phyloP scores from a whole-genome alignment of 2,888 invertebrate genomes.

The Ganaspis brasiliensis region DNA sequence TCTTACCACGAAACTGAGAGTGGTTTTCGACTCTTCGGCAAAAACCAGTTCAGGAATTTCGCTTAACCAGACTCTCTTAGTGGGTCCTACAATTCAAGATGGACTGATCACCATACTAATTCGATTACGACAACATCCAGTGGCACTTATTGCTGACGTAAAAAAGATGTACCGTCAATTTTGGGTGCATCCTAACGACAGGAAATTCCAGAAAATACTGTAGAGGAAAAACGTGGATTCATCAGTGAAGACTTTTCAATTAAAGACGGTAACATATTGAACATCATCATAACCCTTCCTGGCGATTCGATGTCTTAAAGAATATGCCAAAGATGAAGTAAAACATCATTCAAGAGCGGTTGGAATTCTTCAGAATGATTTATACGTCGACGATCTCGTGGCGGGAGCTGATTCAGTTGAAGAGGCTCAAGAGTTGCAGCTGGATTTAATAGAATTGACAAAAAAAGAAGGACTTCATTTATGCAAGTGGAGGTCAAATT shows the following conservation, averaged over 20 bases:
- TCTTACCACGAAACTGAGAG: too few species aligned
- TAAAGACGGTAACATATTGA: conserved; percentile 52
- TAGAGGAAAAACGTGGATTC: conserved; percentile 59
- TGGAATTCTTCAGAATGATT: not conserved
- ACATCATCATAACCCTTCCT: conserved; percentile 16
- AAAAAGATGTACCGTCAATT: conserved; percentile 67
- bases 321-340: not conserved
- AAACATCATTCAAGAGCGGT: not conserved
- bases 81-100: conserved; percentile 28
- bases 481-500: too few species aligned
- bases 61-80: conserved; percentile 37
- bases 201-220: conserved; percentile 63
- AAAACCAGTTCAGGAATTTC: conserved; percentile 19
- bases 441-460: too few species aligned
- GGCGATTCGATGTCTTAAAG: conserved; percentile 44
- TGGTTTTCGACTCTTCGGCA: too few species aligned
- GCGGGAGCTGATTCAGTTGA: conserved; percentile 16
- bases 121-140: conserved; percentile 34
- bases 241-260: conserved; percentile 48
- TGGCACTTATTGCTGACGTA: conserved; percentile 25
- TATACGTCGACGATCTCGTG: conserved; percentile 1
- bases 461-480: too few species aligned
- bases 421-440: not conserved
- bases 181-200: conserved; percentile 46
- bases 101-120: too few species aligned